Base-by-base conservation (phyloP, 2,797 vertebrate species). In the Hozukius guyotensis region DNA sequence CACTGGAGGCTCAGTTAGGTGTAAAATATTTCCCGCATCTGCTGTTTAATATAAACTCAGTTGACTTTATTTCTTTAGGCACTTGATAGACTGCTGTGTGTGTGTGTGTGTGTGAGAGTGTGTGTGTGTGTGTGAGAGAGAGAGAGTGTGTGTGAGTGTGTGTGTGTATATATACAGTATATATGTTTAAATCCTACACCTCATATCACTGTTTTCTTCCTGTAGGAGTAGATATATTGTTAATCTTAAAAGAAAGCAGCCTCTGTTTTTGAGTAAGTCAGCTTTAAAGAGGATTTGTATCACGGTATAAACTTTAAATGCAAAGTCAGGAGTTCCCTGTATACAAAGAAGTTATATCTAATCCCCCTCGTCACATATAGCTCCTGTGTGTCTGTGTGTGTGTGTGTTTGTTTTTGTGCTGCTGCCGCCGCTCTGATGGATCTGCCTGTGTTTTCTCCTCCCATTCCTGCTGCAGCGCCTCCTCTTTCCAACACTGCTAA, bases 401-500 rank as follows among this genome's bases (percentile, higher is more conserved):
- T 74, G 38, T 83, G 49, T 82, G 60, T 63, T 49, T 73, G 60
- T 61, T 25, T 77, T 60, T 70, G 59, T 73, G 52, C 55, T 69
- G 73, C 57, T 83, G 52, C 81, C 62, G 75, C 77, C 77, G 20
- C 85, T 70, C 72, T 85, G 93, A 84, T 91, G 85, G 16, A 83
- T 89, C 87, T 85, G 87, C 61, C 55, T 52, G 80, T 83, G 18
- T 83, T 80, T 74, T 84, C 90, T 86, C 80, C 83, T 88, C 85
- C 86, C 4, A 53, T 84, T 84, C 85, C 82, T 71, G 81, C 81
- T 83, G 72, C 85, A 71, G 73, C 69, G 22, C 79, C 92, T 92
- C 87, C 78, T 93, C 85, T 92, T 83, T 36, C 8, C 70, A 92
- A 89, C 91, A 79, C 89, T 94, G 94, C 93, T 86, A 96, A 96